Percentiles rank a stretch among this genome's conserved stretches.
phyloP scores from a whole-genome alignment of 1,140 invertebrate species.

The Drosophila varians region DNA sequence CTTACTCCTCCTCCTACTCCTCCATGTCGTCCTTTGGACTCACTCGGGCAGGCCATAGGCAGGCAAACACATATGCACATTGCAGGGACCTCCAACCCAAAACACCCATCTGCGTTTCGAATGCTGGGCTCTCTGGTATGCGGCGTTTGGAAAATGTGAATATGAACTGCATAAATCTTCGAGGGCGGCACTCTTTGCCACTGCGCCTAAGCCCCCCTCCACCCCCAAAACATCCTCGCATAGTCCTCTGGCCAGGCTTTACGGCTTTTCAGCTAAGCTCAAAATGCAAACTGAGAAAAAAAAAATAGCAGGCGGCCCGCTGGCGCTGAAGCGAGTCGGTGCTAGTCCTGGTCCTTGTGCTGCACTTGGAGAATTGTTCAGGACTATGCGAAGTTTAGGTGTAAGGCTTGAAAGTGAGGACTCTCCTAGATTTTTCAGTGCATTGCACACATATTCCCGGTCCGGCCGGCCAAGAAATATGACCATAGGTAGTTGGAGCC shows the following conservation, averaged over 20 bases:
- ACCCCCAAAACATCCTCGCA: neutral
- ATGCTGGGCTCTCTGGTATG: slow-evolving; percentile 75
- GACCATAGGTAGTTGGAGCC: slow-evolving; percentile 70
- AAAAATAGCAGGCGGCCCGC: slow-evolving; percentile 49
- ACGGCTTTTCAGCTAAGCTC: slow-evolving; percentile 77
- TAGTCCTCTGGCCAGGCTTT: slow-evolving; percentile 52
- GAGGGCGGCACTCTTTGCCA: slow-evolving; percentile 79
- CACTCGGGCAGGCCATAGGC: slow-evolving; percentile 8
- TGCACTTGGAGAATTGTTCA: slow-evolving; percentile 7
- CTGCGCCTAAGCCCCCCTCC: slow-evolving; percentile 44
- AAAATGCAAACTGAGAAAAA: slow-evolving; percentile 34
- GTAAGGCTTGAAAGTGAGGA: too few species aligned
- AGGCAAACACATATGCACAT: slow-evolving; percentile 41
- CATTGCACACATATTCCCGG: slow-evolving; percentile 36
- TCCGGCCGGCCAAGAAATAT: slow-evolving; percentile 69
- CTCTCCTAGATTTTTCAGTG: slow-evolving; percentile 13
- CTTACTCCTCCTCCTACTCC: slow-evolving; percentile 16
- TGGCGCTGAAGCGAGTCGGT: slow-evolving; percentile 52
- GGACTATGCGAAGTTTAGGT: too few species aligned
- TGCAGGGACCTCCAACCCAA: slow-evolving; percentile 40
- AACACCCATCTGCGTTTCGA: slow-evolving; percentile 53
- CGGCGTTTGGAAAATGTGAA: slow-evolving; percentile 83
- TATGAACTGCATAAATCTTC: slow-evolving; percentile 83
- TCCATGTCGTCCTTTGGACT: slow-evolving; percentile 18
- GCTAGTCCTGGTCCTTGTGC: slow-evolving; percentile 46